Percentiles rank a stretch among this genome's conserved stretches.
phyloP scores from a whole-genome alignment of 1,140 invertebrate species.

The Orchestia grillus region DNA sequence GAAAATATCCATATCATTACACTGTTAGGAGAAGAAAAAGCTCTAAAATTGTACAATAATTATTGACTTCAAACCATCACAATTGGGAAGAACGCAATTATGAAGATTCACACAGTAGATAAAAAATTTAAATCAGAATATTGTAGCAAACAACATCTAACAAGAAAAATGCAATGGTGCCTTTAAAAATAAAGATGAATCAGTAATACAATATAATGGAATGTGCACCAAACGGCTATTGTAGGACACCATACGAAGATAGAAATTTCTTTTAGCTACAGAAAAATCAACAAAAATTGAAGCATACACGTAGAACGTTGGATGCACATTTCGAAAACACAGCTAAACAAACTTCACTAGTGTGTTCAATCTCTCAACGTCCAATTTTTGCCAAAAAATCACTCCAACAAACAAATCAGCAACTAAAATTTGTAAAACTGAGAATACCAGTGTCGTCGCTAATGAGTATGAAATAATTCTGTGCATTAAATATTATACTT shows the following conservation, averaged over 20 bases:
- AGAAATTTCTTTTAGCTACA: background rate
- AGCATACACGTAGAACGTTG: background rate
- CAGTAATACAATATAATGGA: background rate
- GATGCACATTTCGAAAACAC: background rate
- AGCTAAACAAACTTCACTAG: background rate
- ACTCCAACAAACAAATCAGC: background rate
- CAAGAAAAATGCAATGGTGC: background rate
- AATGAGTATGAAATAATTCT: background rate
- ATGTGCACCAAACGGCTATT: slow-evolving; percentile 68
- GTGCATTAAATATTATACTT: background rate
- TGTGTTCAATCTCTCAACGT: background rate
- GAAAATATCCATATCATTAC: background rate
- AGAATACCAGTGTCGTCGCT: background rate
- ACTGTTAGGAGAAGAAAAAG: background rate
- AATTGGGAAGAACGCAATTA: background rate
- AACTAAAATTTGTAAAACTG: background rate
- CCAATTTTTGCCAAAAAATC: background rate
- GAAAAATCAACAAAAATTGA: background rate
- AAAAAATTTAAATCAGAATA: background rate
- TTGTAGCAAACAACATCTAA: background rate
- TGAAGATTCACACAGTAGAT: background rate
- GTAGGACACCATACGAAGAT: background rate
- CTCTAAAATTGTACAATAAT: slow-evolving; percentile 35
- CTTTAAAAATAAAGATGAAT: background rate
- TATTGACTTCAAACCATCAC: slow-evolving; percentile 45